Evolutionary conservation across 2,797 vertebrate genomes (phyloP), one percentile per base, ranked within the genome.

Genomic region (Sparus aurata): DNA sequence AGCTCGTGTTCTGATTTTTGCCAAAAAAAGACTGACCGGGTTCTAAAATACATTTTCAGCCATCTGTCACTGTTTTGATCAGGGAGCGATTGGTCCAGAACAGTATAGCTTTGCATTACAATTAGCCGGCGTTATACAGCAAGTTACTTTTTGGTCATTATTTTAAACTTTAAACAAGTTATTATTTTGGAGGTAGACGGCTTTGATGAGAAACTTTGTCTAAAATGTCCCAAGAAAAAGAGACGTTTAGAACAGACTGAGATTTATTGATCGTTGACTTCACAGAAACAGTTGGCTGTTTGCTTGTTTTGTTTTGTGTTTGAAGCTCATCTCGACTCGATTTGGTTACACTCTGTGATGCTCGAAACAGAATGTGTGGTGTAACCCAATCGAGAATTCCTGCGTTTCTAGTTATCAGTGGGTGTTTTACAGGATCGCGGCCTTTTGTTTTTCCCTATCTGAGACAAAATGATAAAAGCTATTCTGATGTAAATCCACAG

Each of bases 41-140:
- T 86, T 87, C 85, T 84, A 70, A 89, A 87, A 89, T 89, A 83
- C 58, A 77, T 77, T 76, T 66, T 68, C 34, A 54, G 45, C 85
- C 84, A 89, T 89, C 89, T 91, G 88, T 89, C 86, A 74, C 69
- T 63, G 83, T 86, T 92, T 80, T 85, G 84, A 86, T 82, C 41
- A 69, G 73, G 83, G 66, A 80, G 72, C 1, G 8, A 30, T 73
- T 8, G 15, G 46, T 55, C 69, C 54, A 20, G 45, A 79, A 59
- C 25, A 9, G 69, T 77, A 72, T 25, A 77, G 76, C 63, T 76
- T 60, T 74, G 69, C 72, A 75, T 78, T 55, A 68, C 59, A 87
- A 71, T 87, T 46, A 80, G 76, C 57, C 16, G 34, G 25, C 53
- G 46, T 75, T 76, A 38, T 12, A 30, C 58, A 60, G 22, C 46